phyloP scores from a whole-genome alignment of 2,113 vertebrate genomes.

The Leucoraja erinaceus region DNA sequence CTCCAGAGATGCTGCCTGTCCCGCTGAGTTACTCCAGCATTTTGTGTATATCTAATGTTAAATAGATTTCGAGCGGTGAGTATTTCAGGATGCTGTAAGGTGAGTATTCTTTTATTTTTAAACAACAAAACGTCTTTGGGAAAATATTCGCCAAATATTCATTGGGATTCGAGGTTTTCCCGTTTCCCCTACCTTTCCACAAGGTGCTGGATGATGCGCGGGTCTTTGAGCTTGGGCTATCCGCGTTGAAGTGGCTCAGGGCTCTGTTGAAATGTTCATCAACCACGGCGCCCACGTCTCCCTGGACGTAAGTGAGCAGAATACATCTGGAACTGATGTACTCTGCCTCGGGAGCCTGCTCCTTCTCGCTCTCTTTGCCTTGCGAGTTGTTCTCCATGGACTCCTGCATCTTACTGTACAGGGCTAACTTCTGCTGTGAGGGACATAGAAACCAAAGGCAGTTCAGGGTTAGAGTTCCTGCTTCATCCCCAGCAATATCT shows the following conservation, averaged over 20 bases:
- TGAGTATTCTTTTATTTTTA: background rate
- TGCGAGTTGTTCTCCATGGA: slow-evolving; percentile 68
- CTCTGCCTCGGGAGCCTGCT: slow-evolving; percentile 85
- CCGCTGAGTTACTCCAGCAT: too few species aligned
- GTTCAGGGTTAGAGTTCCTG: background rate
- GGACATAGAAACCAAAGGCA: background rate
- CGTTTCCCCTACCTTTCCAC: slow-evolving; percentile 77
- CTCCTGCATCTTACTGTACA: slow-evolving; percentile 90
- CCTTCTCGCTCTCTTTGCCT: slow-evolving; percentile 63
- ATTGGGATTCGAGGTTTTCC: background rate
- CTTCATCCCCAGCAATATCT: background rate
- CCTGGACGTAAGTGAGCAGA: slow-evolving; percentile 96
- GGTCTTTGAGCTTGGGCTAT: slow-evolving; percentile 60
- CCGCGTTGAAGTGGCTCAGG: slow-evolving; percentile 80
- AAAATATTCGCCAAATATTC: background rate
- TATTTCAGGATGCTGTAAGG: background rate
- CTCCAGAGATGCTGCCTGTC: too few species aligned
- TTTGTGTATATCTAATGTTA: too few species aligned
- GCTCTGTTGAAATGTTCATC: slow-evolving; percentile 96
- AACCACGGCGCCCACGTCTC: slow-evolving; percentile 88
- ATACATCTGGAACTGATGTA: slow-evolving; percentile 95
- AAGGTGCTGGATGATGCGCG: slow-evolving; percentile 61
- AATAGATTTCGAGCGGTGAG: too few species aligned
- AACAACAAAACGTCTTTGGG: too few species aligned
- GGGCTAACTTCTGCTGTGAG: slow-evolving; percentile 69